These are phyloP conservation scores for Avahi laniger DNA, from an alignment of 2,797 vertebrate genomes.

Conservation along the genomic window DNA sequence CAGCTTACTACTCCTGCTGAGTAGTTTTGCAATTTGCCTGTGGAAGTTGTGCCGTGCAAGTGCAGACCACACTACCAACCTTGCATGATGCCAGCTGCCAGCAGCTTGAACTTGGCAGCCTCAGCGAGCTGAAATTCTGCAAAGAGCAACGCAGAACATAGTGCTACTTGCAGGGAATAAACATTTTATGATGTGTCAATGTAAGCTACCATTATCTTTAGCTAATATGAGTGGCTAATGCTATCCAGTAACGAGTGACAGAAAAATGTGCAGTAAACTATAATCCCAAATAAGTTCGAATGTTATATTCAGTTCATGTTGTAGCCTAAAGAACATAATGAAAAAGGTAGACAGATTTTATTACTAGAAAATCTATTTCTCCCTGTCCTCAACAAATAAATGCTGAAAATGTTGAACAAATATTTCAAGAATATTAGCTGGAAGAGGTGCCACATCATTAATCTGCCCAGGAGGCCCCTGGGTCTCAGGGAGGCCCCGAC, in stretches of 20 bases:
- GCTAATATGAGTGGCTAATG: background rate
- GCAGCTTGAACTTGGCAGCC: background rate
- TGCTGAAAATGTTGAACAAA: slow-evolving; percentile 6
- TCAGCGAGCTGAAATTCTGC: background rate
- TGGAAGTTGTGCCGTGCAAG: background rate
- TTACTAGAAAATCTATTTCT: slow-evolving; percentile 27
- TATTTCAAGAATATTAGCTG: slow-evolving; percentile 4
- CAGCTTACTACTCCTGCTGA: background rate
- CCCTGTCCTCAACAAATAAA: background rate
- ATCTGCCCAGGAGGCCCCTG: background rate
- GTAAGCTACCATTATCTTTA: background rate
- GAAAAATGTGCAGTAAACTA: background rate
- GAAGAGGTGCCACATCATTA: background rate
- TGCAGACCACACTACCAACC: background rate
- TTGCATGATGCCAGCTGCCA: background rate
- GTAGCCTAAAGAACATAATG: background rate
- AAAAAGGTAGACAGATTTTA: background rate
- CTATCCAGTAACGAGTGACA: background rate
- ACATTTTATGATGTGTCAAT: background rate
- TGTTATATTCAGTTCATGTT: background rate
- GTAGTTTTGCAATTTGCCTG: background rate
- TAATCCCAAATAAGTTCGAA: background rate
- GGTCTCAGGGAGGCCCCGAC: background rate
- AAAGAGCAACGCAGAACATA: background rate
- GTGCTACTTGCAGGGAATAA: background rate